A percentile compares a stretch with the other conserved stretches of the same genome.
Conservation (phyloP, 2,113 vertebrate species). For the Eptatretus burgeri region DNA sequence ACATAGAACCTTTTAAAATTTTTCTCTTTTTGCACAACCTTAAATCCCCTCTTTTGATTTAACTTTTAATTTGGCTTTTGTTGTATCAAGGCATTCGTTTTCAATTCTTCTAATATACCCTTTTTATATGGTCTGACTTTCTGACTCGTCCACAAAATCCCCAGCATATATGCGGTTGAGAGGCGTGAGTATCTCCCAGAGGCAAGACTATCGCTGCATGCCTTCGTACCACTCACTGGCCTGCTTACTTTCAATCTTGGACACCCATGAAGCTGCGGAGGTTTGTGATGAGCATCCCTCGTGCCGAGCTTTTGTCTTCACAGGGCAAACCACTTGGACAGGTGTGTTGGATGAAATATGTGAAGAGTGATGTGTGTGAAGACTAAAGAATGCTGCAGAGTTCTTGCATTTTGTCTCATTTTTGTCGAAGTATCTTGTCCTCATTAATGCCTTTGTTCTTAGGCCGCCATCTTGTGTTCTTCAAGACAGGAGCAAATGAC, state of each 20-base stretch:
- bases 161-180: constrained; percentile 32
- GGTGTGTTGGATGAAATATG: background rate
- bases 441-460: background rate
- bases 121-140: no score
- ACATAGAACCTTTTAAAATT: no score
- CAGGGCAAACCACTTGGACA: constrained; percentile 27
- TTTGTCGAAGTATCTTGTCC: background rate
- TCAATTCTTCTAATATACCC: no score
- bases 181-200: constrained; percentile 23
- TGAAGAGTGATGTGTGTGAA: background rate
- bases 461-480: constrained; percentile 6
- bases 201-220: constrained; percentile 41
- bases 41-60: no score
- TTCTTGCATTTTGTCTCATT: background rate
- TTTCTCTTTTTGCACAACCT: no score
- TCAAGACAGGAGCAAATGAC: constrained; percentile 1
- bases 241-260: constrained; percentile 38
- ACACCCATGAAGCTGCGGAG: constrained; percentile 24
- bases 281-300: constrained; percentile 32
- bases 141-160: background rate
- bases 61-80: no score
- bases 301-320: constrained; percentile 35
- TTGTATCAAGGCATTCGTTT: no score
- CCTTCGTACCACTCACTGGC: constrained; percentile 43
- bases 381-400: background rate